Evolutionary conservation across 2,888 invertebrate species (phyloP).

Genomic region (Pollenia griseotomentosa): DNA sequence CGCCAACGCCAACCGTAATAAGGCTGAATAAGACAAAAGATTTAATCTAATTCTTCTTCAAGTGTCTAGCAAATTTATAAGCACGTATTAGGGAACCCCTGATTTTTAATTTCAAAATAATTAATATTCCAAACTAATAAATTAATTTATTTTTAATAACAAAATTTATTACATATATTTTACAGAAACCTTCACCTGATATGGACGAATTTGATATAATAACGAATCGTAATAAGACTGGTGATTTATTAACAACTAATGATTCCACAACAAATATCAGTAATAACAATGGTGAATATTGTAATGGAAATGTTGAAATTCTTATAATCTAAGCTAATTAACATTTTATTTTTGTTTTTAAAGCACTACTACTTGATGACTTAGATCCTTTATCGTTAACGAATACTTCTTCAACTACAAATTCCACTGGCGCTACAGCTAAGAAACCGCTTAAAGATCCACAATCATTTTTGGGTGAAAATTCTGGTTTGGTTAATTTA

Average conservation of each 20-base stretch:
- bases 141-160: neutral
- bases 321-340: neutral
- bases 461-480: conserved; percentile 97
- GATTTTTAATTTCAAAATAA: neutral
- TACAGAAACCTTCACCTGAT: conserved; percentile 85
- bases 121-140: neutral
- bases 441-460: conserved; percentile 90
- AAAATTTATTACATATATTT: conserved; percentile 8
- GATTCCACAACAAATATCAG: conserved; percentile 79
- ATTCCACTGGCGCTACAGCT: conserved; percentile 79
- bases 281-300: conserved; percentile 81
- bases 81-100: too few species aligned
- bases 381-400: conserved; percentile 83
- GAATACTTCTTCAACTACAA: conserved; percentile 60
- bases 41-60: too few species aligned
- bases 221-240: conserved; percentile 89
- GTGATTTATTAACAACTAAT: conserved; percentile 78
- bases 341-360: conserved; percentile 18
- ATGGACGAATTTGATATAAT: conserved; percentile 95
- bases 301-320: neutral
- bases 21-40: too few species aligned
- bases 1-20: too few species aligned
- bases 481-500: conserved; percentile 97
- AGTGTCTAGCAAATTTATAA: too few species aligned
- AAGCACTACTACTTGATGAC: conserved; percentile 83